Evolutionary conservation across 2,888 invertebrate species (phyloP), one percentile per base, ranked within the genome.

Genomic region (Caenorhabditis angaria): DNA sequence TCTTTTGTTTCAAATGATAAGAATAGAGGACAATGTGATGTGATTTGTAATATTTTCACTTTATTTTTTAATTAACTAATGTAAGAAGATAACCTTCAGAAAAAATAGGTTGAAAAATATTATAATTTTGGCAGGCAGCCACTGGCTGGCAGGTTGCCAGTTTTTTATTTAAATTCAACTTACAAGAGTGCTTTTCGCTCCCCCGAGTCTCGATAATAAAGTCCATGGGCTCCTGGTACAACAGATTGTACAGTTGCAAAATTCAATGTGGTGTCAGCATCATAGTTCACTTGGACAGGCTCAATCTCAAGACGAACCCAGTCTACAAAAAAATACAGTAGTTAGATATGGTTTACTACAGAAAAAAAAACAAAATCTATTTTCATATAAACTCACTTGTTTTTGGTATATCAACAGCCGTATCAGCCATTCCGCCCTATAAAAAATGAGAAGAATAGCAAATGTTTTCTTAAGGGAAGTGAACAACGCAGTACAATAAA

Each of bases 211-310:
- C 80, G 59, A 63, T 77, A 82, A 67, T 82, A 82, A 58, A 82
- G 77, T 56, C 82, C 82, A 59, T 82, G 82, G 25, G 82, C 82
- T 28, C 81, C 82, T 22, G 82, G 82, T 47, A 82, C 76, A 28
- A 81, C 76, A 5, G 80, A 81, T 69, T 83, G 82, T 24, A 83
- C 77, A 29, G 80, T 81, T 47, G 80, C 76, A 71, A 83, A 82
- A 61, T 77, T 72, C 50, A 80, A 63, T 12, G 77, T 65, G 28
- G 68, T 70, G 35, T 82, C 78, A 27, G 51, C 66, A 48, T 81
- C 81, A 28, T 76, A 60, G 28, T 69, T 71, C 54, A 82, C 81
- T 63, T 82, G 78, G 65, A 82, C 82, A 61, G 80, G 72, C 66
- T 82, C 82, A 64, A 81, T 76, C 57, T 80, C 76, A 29, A 82